Evolutionary conservation across 2,797 vertebrate species (phyloP).

Genomic region (Mormyrus proboscirostris): DNA sequence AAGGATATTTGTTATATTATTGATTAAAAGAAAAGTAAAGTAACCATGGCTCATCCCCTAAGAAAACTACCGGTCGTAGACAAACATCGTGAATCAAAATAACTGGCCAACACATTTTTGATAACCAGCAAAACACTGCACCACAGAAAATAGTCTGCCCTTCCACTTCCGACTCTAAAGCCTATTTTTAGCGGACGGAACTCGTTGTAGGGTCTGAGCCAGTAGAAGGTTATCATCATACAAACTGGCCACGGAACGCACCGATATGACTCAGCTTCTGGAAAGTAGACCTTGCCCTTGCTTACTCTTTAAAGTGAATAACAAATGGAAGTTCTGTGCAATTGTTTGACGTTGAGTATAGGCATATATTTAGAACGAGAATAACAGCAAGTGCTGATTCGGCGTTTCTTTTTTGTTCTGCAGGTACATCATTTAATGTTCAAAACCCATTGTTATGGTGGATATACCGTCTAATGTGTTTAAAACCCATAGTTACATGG

Average conservation of each 20-base stretch:
- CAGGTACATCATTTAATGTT: not conserved
- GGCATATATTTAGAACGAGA: not conserved
- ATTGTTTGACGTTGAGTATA: not conserved
- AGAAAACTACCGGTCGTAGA: not conserved
- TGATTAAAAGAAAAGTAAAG: constrained; percentile 7
- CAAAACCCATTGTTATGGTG: not conserved
- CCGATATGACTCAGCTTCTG: not conserved
- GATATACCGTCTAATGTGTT: not conserved
- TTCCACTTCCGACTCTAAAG: not conserved
- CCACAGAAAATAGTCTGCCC: not conserved
- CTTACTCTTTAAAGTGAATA: not conserved
- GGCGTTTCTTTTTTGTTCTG: not conserved
- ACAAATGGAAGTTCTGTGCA: not conserved
- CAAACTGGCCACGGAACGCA: not conserved
- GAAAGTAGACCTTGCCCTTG: not conserved
- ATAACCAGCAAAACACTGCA: not conserved
- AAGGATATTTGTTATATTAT: constrained; percentile 13
- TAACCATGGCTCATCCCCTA: not conserved
- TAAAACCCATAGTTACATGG: not conserved
- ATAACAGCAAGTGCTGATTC: not conserved
- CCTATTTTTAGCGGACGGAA: not conserved
- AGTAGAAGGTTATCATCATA: not conserved
- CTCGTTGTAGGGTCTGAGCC: not conserved
- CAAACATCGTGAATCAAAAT: not conserved
- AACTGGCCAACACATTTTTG: not conserved